Percentiles rank a stretch among this genome's conserved stretches.
Conservation (phyloP, 2,113 vertebrate genomes). For the Vimba vimba region DNA sequence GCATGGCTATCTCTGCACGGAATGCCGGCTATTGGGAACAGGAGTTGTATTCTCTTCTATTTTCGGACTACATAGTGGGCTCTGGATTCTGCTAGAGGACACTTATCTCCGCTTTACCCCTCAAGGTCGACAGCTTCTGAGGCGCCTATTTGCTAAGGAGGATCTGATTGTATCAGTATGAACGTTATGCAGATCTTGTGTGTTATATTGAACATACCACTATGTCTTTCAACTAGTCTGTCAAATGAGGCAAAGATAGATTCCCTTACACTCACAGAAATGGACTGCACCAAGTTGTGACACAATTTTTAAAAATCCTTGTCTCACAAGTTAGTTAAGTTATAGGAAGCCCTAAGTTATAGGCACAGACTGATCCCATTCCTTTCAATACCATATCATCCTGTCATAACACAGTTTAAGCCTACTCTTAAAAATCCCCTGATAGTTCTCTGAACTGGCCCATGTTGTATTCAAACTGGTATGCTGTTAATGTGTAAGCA, state of each 20-base stretch:
- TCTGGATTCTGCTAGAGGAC: conserved; percentile 58
- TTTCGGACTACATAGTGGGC: conserved; percentile 57
- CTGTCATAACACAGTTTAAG: background rate
- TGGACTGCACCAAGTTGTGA: background rate
- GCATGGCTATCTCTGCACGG: conserved; percentile 59
- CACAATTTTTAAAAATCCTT: background rate
- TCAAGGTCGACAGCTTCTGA: conserved; percentile 64
- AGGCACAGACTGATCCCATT: background rate
- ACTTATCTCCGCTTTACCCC: conserved; percentile 63
- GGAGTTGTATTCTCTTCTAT: conserved; percentile 68
- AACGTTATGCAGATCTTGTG: conserved; percentile 37
- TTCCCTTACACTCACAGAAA: background rate
- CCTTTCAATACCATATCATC: background rate
- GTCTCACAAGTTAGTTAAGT: background rate
- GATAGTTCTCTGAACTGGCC: background rate
- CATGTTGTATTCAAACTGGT: background rate
- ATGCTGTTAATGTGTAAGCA: background rate
- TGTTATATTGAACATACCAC: background rate
- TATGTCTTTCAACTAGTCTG: background rate
- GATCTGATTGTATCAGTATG: conserved; percentile 45
- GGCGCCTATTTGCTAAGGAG: conserved; percentile 41
- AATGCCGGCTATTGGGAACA: conserved; percentile 63
- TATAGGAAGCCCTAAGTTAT: background rate
- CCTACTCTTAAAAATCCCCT: background rate
- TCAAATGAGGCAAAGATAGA: background rate